A percentile compares a stretch with the other conserved stretches of the same genome.
phyloP scores from a whole-genome alignment of 2,113 vertebrate species.

The Uria lomvia region DNA sequence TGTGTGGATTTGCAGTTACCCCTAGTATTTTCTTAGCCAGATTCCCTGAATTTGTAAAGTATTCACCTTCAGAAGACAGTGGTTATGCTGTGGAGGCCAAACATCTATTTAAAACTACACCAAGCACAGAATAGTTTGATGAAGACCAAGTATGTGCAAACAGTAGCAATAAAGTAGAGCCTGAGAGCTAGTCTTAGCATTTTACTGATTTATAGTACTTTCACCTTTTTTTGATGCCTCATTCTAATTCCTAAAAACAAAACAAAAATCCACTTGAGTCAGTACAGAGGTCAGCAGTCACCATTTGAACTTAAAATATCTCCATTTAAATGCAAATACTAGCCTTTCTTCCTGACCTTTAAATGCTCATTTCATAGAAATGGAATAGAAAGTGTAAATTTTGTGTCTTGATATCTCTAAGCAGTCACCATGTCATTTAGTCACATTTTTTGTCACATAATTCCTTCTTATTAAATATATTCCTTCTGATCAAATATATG shows the following conservation, averaged over 20 bases:
- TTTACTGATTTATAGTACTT: constrained; percentile 25
- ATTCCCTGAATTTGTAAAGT: not conserved
- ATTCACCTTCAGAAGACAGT: not conserved
- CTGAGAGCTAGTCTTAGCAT: not conserved
- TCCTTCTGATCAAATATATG: constrained; percentile 40
- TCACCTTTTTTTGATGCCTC: not conserved
- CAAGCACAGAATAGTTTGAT: not conserved
- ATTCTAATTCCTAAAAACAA: constrained; percentile 6
- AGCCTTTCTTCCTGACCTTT: constrained; percentile 78
- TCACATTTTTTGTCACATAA: constrained; percentile 28
- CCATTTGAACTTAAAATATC: constrained; percentile 74
- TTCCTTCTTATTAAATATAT: constrained; percentile 40
- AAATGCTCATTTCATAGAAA: constrained; percentile 71
- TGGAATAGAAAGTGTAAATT: constrained; percentile 68
- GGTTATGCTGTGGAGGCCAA: not conserved
- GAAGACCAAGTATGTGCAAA: not conserved
- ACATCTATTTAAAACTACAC: not conserved
- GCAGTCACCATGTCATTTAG: constrained; percentile 28
- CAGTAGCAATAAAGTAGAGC: not conserved
- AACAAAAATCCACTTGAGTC: constrained; percentile 29
- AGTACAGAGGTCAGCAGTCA: constrained; percentile 61
- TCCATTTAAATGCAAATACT: constrained; percentile 83
- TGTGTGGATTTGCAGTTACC: not conserved
- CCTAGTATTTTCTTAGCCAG: not conserved
- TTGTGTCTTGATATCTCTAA: constrained; percentile 55